These are phyloP conservation scores for Hystrix cristata DNA, from an alignment of 2,113 vertebrate genomes.

Conservation along the genomic window DNA sequence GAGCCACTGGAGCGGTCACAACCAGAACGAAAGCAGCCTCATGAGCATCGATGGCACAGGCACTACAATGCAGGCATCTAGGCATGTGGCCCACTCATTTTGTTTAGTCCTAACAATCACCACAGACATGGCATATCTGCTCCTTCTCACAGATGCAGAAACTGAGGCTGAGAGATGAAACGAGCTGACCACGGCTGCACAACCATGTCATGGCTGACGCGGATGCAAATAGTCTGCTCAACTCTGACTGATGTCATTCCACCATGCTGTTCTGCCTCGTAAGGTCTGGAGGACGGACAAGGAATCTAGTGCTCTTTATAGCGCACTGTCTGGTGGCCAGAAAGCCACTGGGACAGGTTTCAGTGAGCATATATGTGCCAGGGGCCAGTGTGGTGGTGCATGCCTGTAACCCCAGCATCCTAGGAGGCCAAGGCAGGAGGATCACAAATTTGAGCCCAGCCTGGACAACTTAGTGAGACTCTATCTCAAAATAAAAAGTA, in stretches of 20 bases:
- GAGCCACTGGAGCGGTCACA: background rate
- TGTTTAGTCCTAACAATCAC: background rate
- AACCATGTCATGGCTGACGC: background rate
- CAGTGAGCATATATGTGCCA: background rate
- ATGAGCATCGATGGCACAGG: fast-evolving
- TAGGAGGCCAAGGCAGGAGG: background rate
- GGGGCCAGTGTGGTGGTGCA: background rate
- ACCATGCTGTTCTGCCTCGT: background rate
- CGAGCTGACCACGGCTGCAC: background rate
- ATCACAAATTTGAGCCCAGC: background rate
- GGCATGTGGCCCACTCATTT: background rate
- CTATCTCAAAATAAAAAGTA: background rate
- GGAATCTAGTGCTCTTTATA: background rate
- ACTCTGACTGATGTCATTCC: background rate
- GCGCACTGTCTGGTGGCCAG: background rate
- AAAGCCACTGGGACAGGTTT: background rate
- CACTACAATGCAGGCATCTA: background rate
- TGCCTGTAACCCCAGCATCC: background rate
- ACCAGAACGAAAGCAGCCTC: background rate
- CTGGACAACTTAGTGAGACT: background rate
- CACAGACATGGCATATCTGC: background rate
- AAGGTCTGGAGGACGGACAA: background rate
- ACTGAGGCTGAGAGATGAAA: background rate
- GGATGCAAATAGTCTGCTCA: background rate
- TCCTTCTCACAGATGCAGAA: background rate